Base-by-base conservation (phyloP, 2,888 invertebrate species). In the Protula sp. region DNA sequence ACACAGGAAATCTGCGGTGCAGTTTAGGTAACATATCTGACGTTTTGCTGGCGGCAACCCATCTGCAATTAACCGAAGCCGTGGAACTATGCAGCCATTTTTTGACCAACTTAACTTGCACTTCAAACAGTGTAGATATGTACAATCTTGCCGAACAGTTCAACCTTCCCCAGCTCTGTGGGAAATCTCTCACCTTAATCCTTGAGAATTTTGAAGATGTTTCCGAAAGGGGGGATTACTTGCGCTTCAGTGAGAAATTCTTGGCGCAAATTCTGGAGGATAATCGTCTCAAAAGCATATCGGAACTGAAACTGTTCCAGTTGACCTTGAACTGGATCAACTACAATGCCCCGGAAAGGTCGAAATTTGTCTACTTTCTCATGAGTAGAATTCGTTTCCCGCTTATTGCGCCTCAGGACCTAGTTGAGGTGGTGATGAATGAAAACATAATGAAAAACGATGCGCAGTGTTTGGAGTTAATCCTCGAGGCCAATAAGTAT, bases 11-110 rank as follows among this genome's bases (percentile, higher is more conserved):
- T 19, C 55, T 63, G 31, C 22, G 29, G 22, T 60, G 63, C 29
- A 63, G 28, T 19, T 38, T 54, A 5, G 62, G 63, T n/a, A 64
- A 63, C 52, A 63, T 64, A 22, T 30, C 55, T 5, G 60, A 67
- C 28, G 51, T 67, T 4, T 52, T 67, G 24, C 47, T 64, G 29
- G 66, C 67, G 9, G 65, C 65, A 3, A 59, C 66, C 26, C 66
- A 67, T 54, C 51, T 68, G 26, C 68, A 65, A 55, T 24, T 59
- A 14, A 45, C 38, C 1, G 61, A 61, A 9, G 59, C 61, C n/a
- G 47, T 61, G 2, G 30, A 59, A 9, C 30, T 61, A 29, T 61
- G 61, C 53, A 51, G 55, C 30, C 26, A 24, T 1, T 61, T 45
- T 48, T 31, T 61, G 3, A 55, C 30, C 14, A 30, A 27, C 26